Percentiles rank a stretch among this genome's conserved stretches.
These are phyloP conservation scores for Planococcus citri DNA, from an alignment of 1,140 invertebrate species.

Conservation along the genomic window DNA sequence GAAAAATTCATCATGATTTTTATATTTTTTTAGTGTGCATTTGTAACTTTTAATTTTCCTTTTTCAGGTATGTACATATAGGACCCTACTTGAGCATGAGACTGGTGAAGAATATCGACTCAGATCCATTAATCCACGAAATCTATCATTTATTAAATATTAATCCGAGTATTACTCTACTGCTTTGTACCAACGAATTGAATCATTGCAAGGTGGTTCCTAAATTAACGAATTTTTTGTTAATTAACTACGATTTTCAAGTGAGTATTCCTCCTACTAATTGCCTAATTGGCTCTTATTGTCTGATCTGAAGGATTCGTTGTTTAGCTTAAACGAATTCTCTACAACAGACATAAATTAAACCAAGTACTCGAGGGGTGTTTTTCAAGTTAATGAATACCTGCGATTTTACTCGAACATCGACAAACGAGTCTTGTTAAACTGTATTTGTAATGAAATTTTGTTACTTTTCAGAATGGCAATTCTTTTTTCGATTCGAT, in stretches of 20 bases:
- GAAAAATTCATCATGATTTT: not conserved
- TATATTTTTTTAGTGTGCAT: not conserved
- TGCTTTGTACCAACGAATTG: constrained; percentile 45
- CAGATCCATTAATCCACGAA: constrained; percentile 20
- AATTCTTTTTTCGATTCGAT: constrained; percentile 50
- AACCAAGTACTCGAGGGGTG: not conserved
- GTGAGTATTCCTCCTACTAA: too few relatives aligned
- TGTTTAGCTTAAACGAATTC: not conserved
- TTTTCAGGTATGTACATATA: constrained; percentile 13
- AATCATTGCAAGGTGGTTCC: constrained; percentile 33
- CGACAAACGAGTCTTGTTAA: not conserved
- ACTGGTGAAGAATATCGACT: constrained; percentile 15
- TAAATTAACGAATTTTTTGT: not conserved
- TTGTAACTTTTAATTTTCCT: not conserved
- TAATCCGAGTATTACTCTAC: constrained; percentile 39
- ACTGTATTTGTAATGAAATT: not conserved
- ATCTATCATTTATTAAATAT: constrained; percentile 33
- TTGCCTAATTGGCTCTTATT: not conserved
- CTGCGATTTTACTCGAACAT: not conserved
- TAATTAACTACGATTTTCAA: not conserved
- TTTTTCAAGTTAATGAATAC: not conserved
- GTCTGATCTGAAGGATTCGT: not conserved
- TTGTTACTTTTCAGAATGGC: constrained; percentile 41
- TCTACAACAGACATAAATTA: not conserved
- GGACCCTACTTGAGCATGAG: constrained; percentile 5